Conservation (phyloP, 2,113 vertebrate species). For the Motacilla alba region DNA sequence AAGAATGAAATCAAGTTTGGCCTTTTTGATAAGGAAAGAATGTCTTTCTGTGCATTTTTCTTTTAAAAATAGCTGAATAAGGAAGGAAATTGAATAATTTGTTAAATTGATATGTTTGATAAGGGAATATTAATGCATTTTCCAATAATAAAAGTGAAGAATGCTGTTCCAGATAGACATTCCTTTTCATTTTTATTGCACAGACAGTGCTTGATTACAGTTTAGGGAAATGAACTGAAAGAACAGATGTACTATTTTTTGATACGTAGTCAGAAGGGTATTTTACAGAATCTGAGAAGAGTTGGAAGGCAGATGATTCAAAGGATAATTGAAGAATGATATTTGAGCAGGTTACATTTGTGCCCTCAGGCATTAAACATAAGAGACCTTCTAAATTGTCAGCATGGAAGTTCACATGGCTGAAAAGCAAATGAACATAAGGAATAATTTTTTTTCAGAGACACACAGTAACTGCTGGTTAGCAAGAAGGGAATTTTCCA, state of each 20-base stretch:
- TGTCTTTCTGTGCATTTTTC: not conserved
- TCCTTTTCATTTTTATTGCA: slow-evolving; percentile 29
- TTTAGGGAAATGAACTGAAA: slow-evolving; percentile 52
- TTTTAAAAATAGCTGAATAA: not conserved
- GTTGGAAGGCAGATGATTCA: slow-evolving; percentile 37
- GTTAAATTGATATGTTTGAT: slow-evolving; percentile 24
- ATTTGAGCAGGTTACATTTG: slow-evolving; percentile 50
- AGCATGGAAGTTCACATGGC: not conserved
- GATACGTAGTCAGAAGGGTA: slow-evolving; percentile 15
- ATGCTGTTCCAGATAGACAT: not conserved
- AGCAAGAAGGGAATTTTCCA: not conserved
- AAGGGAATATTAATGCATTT: slow-evolving; percentile 29
- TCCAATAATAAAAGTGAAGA: slow-evolving; percentile 40
- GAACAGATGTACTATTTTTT: slow-evolving; percentile 29
- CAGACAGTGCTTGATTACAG: slow-evolving; percentile 16
- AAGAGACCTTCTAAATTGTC: slow-evolving; percentile 10
- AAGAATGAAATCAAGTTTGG: not conserved
- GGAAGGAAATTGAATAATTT: not conserved
- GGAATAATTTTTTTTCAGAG: slow-evolving; percentile 11
- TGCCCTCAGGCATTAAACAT: not conserved
- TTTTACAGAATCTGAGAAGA: not conserved
- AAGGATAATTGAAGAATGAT: slow-evolving; percentile 45
- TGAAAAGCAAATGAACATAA: slow-evolving; percentile 34
- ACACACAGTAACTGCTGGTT: not conserved
- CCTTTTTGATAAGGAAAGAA: not conserved